Evolutionary conservation across 37 sponge, comb jelly and placozoan species (phyloP), one percentile per base, ranked within the genome.

Genomic region (Aplysina aerophoba): DNA sequence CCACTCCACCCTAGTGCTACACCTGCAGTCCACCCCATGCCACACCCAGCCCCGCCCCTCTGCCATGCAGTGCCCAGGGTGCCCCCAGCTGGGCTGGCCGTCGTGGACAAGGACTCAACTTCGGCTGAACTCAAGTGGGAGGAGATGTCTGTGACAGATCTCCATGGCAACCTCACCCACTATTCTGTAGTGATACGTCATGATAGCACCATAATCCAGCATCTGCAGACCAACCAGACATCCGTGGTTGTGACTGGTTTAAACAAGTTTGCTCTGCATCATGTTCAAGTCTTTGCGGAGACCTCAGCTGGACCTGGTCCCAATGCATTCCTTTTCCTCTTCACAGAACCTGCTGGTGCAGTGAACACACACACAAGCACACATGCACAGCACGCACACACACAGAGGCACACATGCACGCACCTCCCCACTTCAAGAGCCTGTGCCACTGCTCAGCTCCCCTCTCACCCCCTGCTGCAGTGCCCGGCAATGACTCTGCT

Each of bases 111-210:
- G 25, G 19, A 40, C 54, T 75, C 78, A 15, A 75, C 78, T 44
- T 40, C 78, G 16, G 78, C 78, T 17, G 40, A 25, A 25, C 20
- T 75, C 24, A 12, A 30, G n/a, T 75, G 78, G 78, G 53, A 40
- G 25, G 78, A 75, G 25, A 0, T 75, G 4, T 12, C 78, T 2
- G n/a, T 54, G 4, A 1, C 14, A 4, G 78, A 75, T 75, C 78
- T 75, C 78, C 78, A 25, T 75, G 78, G 78, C 78, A 75, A 75
- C 78, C 78, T 75, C 41, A 30, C 31, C 24, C 20, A 1, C 53
- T 75, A 75, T 11, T 11, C 37, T 50, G 22, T 75, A 24, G 4
- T 75, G 5, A 54, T 75, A 0, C 12, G 19, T 12, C 78, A 75
- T 36, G n/a, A 41, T 19, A 54, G 78, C 15, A 40, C 1, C 2